Evolutionary conservation across 2,888 invertebrate species (phyloP).

Genomic region (Stenolophus ochropezus): DNA sequence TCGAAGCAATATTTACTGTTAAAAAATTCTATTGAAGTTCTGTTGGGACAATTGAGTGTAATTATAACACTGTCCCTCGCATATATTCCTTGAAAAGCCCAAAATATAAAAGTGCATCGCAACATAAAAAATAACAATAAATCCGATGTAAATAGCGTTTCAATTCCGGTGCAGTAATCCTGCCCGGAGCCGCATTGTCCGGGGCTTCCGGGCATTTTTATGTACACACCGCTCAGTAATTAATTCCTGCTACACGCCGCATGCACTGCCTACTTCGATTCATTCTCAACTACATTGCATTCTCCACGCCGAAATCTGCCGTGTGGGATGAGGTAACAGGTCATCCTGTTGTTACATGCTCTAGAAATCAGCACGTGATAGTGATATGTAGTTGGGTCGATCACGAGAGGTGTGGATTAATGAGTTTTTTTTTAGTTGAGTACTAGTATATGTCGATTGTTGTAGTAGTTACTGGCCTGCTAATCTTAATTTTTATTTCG

Average conservation of each 20-base stretch:
- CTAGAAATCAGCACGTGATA: too few species aligned
- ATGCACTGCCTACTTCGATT: constrained; percentile 16
- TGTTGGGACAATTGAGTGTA: background rate
- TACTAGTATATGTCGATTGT: too few species aligned
- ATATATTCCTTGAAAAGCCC: background rate
- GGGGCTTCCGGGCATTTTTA: constrained; percentile 41
- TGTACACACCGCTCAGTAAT: constrained; percentile 46
- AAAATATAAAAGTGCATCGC: background rate
- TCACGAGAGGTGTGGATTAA: too few species aligned
- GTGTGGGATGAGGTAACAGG: too few species aligned
- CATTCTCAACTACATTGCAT: background rate
- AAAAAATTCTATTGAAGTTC: background rate
- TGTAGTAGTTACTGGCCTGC: too few species aligned
- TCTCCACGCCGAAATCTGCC: too few species aligned
- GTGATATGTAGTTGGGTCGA: too few species aligned
- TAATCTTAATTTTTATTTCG: too few species aligned
- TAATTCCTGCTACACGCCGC: constrained; percentile 37
- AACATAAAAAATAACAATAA: background rate
- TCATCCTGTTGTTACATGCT: too few species aligned
- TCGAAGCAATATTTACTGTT: too few species aligned
- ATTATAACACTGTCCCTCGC: background rate
- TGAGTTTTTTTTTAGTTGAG: too few species aligned
- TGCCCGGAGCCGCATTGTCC: background rate
- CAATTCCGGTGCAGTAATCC: constrained; percentile 37
- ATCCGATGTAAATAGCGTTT: constrained; percentile 15